phyloP scores from a whole-genome alignment of 2,888 invertebrate species.

The Oligia latruncula region DNA sequence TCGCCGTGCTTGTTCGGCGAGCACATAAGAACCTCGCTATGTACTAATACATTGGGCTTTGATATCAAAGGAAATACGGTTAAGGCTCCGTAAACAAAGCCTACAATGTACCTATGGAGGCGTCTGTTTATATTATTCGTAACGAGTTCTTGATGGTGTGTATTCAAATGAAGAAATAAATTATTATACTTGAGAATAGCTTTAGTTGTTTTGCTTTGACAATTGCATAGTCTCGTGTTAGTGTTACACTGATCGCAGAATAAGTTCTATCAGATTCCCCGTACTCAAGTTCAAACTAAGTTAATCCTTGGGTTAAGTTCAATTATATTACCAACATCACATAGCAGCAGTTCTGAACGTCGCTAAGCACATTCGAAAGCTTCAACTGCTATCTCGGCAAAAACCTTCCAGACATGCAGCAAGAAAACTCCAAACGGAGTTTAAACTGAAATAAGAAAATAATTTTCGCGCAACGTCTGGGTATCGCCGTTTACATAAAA shows the following conservation, averaged over 20 bases:
- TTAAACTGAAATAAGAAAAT: slow-evolving; percentile 59
- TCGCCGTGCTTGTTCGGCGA: slow-evolving; percentile 45
- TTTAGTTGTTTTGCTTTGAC: slow-evolving; percentile 32
- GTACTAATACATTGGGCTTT: slow-evolving; percentile 49
- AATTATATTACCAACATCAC: slow-evolving; percentile 16
- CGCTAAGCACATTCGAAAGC: slow-evolving; percentile 20
- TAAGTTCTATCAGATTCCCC: neutral
- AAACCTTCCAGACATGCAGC: slow-evolving; percentile 52
- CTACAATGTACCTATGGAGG: slow-evolving; percentile 43
- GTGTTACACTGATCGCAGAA: slow-evolving; percentile 6
- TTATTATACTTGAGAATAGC: slow-evolving; percentile 43
- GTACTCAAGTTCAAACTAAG: slow-evolving; percentile 2
- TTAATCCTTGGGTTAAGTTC: neutral
- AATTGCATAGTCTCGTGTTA: slow-evolving; percentile 7
- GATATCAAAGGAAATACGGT: slow-evolving; percentile 62
- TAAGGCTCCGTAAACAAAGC: slow-evolving; percentile 63
- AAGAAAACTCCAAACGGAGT: slow-evolving; percentile 53
- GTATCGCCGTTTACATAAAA: slow-evolving; percentile 52
- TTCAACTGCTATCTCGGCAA: slow-evolving; percentile 42
- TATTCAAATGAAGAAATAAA: slow-evolving; percentile 62
- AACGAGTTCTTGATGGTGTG: slow-evolving; percentile 66
- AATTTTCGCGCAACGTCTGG: slow-evolving; percentile 56
- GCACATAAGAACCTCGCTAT: slow-evolving; percentile 41
- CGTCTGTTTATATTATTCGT: slow-evolving; percentile 61
- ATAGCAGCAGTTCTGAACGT: slow-evolving; percentile 9